A percentile compares a stretch with the other conserved stretches of the same genome.
Evolutionary conservation across 2,888 invertebrate species (phyloP).

Genomic region (Thymelicus acteon): DNA sequence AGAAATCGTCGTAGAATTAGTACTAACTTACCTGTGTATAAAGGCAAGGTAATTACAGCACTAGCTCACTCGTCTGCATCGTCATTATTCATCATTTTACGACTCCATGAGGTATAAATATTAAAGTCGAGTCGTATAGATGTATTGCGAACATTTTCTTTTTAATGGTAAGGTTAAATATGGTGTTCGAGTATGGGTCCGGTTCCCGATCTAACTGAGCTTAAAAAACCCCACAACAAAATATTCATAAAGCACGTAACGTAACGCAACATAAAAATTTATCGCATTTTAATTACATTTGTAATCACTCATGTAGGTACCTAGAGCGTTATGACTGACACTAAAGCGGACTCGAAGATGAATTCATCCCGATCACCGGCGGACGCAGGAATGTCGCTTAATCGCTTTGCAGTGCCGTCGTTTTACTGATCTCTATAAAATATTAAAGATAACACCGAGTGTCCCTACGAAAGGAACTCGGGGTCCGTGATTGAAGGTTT

Average conservation of each 20-base stretch:
- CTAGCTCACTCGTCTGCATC: slow-evolving; percentile 80
- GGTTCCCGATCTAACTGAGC: slow-evolving; percentile 66
- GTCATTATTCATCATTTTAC: slow-evolving; percentile 85
- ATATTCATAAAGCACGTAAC: slow-evolving; percentile 66
- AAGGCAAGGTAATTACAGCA: slow-evolving; percentile 81
- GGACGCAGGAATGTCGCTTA: slow-evolving; percentile 75
- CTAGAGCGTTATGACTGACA: slow-evolving; percentile 62
- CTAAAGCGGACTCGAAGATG: slow-evolving; percentile 54
- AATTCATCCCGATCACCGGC: slow-evolving; percentile 54
- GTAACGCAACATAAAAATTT: slow-evolving; percentile 61
- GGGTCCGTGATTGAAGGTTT: slow-evolving; percentile 77
- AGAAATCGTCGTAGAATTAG: slow-evolving; percentile 68
- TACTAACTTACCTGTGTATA: slow-evolving; percentile 64
- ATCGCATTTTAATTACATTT: slow-evolving; percentile 75
- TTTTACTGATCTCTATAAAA: slow-evolving; percentile 84
- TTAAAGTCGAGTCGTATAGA: slow-evolving; percentile 83
- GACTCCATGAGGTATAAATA: slow-evolving; percentile 84
- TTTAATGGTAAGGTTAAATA: slow-evolving; percentile 82
- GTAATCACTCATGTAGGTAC: slow-evolving; percentile 53
- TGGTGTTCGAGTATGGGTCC: slow-evolving; percentile 72
- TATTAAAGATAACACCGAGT: slow-evolving; percentile 83
- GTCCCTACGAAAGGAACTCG: slow-evolving; percentile 65
- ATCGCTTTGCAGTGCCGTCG: slow-evolving; percentile 78
- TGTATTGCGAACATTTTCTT: slow-evolving; percentile 84
- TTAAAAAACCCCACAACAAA: slow-evolving; percentile 62